These are phyloP conservation scores for Lepeophtheirus nordmannii DNA, from an alignment of 2,888 invertebrate genomes.

Conservation along the genomic window DNA sequence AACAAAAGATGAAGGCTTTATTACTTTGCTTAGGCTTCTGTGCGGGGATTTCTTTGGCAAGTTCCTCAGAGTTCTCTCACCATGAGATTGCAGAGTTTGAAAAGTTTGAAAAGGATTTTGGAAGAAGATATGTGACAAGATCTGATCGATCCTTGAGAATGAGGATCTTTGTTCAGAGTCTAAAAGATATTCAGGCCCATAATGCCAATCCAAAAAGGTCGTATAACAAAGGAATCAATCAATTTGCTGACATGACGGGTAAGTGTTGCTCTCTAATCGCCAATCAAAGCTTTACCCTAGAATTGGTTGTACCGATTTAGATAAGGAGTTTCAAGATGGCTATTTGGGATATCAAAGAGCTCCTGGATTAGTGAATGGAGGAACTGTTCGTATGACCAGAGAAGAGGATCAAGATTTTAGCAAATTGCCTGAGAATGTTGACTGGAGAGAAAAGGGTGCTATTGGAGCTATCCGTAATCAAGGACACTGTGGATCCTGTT, in stretches of 20 bases:
- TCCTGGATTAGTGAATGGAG: slow-evolving; percentile 3
- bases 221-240: slow-evolving; percentile 3
- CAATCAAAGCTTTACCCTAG: too few species aligned
- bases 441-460: slow-evolving; percentile 34
- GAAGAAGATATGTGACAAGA: neutral
- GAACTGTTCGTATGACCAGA: neutral
- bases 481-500: slow-evolving; percentile 40
- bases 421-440: slow-evolving; percentile 31
- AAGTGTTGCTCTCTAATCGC: neutral
- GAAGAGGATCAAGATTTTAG: neutral
- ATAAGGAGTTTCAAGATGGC: neutral
- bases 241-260: slow-evolving; percentile 21
- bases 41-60: too few species aligned
- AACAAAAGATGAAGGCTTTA: too few species aligned
- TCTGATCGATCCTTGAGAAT: neutral
- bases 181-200: slow-evolving; percentile 15
- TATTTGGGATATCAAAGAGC: neutral
- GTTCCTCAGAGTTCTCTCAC: too few species aligned
- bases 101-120: slow-evolving; percentile 8
- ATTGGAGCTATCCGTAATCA: slow-evolving; percentile 36
- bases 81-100: neutral
- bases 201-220: neutral
- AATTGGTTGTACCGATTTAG: neutral
- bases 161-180: slow-evolving; percentile 10
- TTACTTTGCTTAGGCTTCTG: too few species aligned